Base-by-base conservation (phyloP, 2,888 invertebrate genomes). In the Miltochrista miniata region DNA sequence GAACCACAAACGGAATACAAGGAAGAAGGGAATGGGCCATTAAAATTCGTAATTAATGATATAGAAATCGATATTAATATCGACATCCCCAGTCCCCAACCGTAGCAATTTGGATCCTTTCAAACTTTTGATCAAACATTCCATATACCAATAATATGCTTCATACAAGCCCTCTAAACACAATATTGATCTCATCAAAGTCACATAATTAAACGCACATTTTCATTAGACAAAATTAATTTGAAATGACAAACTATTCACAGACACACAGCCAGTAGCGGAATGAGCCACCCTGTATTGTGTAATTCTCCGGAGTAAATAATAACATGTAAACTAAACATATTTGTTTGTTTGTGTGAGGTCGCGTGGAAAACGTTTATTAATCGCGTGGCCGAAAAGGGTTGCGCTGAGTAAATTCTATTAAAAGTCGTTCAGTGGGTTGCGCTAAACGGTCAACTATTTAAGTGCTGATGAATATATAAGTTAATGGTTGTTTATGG, bases 361-460 rank as follows among this genome's bases (percentile, higher is more conserved):
- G 33, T 61, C 50, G 49, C 47, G 51, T 49, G 65, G 35, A 54
- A 48, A 48, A 31, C 44, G 48, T 51, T 51, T 54, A 46, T 50
- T 59, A 64, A 64, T 61, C 45, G 56, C 39, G 18, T 30, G 50
- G 48, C 53, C 51, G 40, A 39, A 37, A 49, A 58, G 47, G 37
- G 43, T 9, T 15, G 9, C 14, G 29, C 11, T 48, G n/a, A 45
- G 51, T 45, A 48, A 54, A 58, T 64, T 59, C 39, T 54, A 61
- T 64, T 59, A 53, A 56, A 63, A 55, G 39, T 61, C 51, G 56
- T 46, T 56, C 48, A 15, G n/a, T 12, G 31, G n/a, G 0, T 37
- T 45, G 30, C 12, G 14, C 12, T 48, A 45, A 46, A 33, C 11
- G 39, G 24, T 12, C 31, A 33, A 0, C 45, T 18, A n/a, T 18